Conservation (phyloP, 1,140 invertebrate genomes). For the Hypsibius dujardini region DNA sequence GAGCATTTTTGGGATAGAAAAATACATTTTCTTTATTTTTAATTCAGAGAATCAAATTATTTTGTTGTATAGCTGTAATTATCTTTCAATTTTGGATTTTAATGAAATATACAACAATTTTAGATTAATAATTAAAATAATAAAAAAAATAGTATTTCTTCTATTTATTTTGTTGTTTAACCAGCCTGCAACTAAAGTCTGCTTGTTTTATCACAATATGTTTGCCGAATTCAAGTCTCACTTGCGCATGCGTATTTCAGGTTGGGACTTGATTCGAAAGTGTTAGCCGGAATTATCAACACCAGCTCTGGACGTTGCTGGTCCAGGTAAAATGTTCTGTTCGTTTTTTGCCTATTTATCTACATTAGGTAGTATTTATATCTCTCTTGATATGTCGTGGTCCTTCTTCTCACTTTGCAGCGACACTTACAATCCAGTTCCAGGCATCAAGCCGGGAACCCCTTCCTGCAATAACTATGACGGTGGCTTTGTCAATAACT, state of each 20-base stretch:
- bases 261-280: constrained; percentile 71
- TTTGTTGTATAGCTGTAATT: no score
- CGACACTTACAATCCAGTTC: constrained; percentile 88
- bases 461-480: constrained; percentile 73
- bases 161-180: no score
- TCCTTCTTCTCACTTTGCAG: constrained; percentile 33
- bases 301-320: constrained; percentile 83
- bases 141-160: no score
- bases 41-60: no score
- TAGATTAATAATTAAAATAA: no score
- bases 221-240: constrained; percentile 7
- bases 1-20: neutral
- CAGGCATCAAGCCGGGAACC: constrained; percentile 56
- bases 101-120: no score
- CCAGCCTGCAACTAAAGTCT: no score
- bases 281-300: constrained; percentile 74
- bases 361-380: no score
- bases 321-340: constrained; percentile 40
- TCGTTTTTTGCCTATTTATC: no score
- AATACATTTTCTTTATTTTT: no score
- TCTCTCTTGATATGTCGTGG: no score
- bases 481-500: constrained; percentile 70
- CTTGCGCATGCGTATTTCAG: constrained; percentile 36
- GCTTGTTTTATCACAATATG: neutral
- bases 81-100: no score